These are phyloP conservation scores for Carlito syrichta DNA, from an alignment of 2,113 vertebrate species.

Conservation along the genomic window DNA sequence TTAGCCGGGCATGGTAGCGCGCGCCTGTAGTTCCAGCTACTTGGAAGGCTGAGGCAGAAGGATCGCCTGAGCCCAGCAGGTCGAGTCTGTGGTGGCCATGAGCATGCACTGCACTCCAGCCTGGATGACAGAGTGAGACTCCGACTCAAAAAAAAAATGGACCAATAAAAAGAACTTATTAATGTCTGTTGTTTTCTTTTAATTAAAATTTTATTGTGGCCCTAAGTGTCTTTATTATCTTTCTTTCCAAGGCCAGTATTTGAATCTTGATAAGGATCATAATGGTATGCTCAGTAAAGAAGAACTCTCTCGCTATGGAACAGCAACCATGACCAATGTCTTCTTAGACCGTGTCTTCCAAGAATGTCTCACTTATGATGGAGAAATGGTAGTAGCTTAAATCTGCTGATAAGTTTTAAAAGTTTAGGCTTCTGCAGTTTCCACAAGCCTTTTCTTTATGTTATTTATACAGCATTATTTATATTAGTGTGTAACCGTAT, in stretches of 20 bases:
- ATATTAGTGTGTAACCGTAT: not conserved
- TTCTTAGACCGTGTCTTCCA: conserved; percentile 98
- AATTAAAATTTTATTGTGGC: not conserved
- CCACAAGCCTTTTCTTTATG: not conserved
- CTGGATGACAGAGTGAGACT: too few species aligned
- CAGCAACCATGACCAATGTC: conserved; percentile 94
- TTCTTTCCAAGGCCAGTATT: conserved; percentile 90
- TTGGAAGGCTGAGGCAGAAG: too few species aligned
- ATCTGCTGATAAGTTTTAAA: not conserved
- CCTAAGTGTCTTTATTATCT: not conserved
- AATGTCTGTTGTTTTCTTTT: conserved; percentile 7
- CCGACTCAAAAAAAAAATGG: too few species aligned
- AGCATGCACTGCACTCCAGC: too few species aligned
- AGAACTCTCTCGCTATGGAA: conserved; percentile 97
- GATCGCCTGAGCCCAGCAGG: too few species aligned
- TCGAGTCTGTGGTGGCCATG: too few species aligned
- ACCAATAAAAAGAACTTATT: conserved; percentile 27
- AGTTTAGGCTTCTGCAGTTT: not conserved
- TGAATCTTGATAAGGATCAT: conserved; percentile 98
- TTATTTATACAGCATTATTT: conserved; percentile 14
- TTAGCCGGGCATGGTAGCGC: too few species aligned
- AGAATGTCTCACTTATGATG: conserved; percentile 97
- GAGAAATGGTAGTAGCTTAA: conserved; percentile 93
- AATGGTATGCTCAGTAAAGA: conserved; percentile 99
- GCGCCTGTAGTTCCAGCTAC: too few species aligned